Evolutionary conservation across 2,113 vertebrate genomes (phyloP).

Genomic region (Melanocharis versteri): DNA sequence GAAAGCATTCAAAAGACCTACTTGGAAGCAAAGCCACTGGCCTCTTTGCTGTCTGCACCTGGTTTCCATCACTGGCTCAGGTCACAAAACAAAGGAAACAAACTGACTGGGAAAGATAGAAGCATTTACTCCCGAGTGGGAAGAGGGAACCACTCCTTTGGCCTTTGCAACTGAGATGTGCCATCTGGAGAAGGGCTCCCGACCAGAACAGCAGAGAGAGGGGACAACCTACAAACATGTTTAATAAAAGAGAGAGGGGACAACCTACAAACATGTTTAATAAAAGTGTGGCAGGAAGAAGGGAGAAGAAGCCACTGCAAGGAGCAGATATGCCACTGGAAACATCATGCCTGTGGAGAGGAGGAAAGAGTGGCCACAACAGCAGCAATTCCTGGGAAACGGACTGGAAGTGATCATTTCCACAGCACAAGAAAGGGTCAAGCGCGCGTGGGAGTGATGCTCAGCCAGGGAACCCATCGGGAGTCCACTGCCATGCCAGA

Average conservation of each 20-base stretch:
- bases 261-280: not conserved
- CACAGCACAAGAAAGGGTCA: not conserved
- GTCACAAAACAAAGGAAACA: not conserved
- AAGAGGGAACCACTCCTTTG: not conserved
- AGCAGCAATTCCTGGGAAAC: not conserved
- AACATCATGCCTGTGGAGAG: not conserved
- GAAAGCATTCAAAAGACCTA: not conserved
- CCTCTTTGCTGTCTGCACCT: slow-evolving; percentile 1
- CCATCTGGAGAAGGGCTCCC: not conserved
- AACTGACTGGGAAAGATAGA: not conserved
- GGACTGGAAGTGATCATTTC: not conserved
- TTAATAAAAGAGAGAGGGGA: not conserved
- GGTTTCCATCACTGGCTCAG: not conserved
- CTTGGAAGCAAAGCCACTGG: not conserved
- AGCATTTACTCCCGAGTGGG: not conserved
- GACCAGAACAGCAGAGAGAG: not conserved
- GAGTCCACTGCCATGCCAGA: not conserved
- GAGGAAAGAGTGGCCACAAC: not conserved
- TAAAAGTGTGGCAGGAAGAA: not conserved
- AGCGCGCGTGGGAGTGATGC: fast-evolving
- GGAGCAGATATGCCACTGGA: fast-evolving
- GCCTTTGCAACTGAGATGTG: not conserved
- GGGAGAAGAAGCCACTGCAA: not conserved
- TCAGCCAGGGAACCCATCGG: not conserved
- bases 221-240: not conserved